Base-by-base conservation (phyloP, 2,797 vertebrate genomes). In the Malurus splendens region DNA sequence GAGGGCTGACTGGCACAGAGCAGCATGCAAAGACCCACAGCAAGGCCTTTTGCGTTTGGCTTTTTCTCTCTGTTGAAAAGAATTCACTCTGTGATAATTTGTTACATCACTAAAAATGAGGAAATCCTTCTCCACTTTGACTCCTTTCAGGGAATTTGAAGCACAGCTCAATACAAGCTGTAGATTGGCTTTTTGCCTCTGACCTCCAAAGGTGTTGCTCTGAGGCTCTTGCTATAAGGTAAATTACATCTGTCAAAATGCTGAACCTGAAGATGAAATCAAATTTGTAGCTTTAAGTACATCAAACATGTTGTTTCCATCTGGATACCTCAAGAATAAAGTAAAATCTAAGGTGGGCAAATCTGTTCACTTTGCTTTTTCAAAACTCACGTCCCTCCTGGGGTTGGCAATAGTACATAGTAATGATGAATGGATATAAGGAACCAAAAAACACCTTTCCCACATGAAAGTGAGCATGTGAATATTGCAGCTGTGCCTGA, bases 241-340 rank as follows among this genome's bases (percentile, higher is more conserved):
- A 91, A 89, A 89, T 75, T 66, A 66, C 44, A 57, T 2, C 3
- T 66, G 75, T 85, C 73, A 68, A 89, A 93, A 89, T 52, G 27
- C 52, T 83, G 84, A 90, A 80, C 55, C 14, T 56, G 52, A 91
- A 93, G 66, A 86, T 33, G 10, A 89, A 94, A 94, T 75, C 22
- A 41, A 56, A 87, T 81, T 65, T 78, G 32, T 32, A 89, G 33
- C 30, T 87, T 75, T 77, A 87, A 89, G 41, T 82, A 77, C 16
- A 72, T 68, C 33, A 77, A 64, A 83, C 16, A 19, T 14, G 14
- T 50, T 86, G 48, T 30, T 89, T 92, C 61, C 50, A 54, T 36
- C 71, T 66, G 66, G 64, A 66, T 76, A 70, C 9, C 27, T 70
- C 1, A 7, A 89, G 59, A 87, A 89, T 52, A 83, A 76, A 70